Conservation (phyloP, 2,113 vertebrate species). For the Hippocampus mohnikei region DNA sequence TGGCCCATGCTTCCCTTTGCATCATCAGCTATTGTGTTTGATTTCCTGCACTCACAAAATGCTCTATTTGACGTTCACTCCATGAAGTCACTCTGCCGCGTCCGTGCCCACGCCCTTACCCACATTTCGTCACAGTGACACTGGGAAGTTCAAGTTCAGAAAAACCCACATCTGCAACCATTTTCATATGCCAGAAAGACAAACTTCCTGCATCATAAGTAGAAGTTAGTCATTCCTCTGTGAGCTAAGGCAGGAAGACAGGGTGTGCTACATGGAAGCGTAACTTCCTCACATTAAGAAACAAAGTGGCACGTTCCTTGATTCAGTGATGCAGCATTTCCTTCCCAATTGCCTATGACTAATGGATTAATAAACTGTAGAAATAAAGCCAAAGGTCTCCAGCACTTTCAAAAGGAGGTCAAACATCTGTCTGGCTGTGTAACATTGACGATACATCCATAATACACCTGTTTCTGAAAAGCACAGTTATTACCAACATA, state of each 20-base stretch:
- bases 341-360: conserved; percentile 10
- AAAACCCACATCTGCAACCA: conserved; percentile 22
- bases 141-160: conserved; percentile 37
- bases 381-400: conserved; percentile 3
- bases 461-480: neutral
- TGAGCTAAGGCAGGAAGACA: conserved; percentile 26
- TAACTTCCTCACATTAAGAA: conserved; percentile 25
- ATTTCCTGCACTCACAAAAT: conserved; percentile 33
- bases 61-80: conserved; percentile 8
- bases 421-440: conserved; percentile 39
- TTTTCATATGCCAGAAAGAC: conserved; percentile 32
- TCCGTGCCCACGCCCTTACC: conserved; percentile 22
- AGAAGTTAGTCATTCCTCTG: conserved; percentile 21
- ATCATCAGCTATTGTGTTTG: conserved; percentile 36
- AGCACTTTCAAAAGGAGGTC: conserved; percentile 38
- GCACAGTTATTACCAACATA: neutral
- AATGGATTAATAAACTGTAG: neutral
- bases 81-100: conserved; percentile 37
- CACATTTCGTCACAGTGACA: conserved; percentile 16
- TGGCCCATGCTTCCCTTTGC: conserved; percentile 25
- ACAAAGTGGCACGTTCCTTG: neutral
- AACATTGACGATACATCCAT: neutral
- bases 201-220: conserved; percentile 33
- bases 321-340: conserved; percentile 13
- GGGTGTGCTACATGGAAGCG: conserved; percentile 33